Evolutionary conservation across 1,140 invertebrate genomes (phyloP), one percentile per base, ranked within the genome.

Genomic region (Hermetia illucens): DNA sequence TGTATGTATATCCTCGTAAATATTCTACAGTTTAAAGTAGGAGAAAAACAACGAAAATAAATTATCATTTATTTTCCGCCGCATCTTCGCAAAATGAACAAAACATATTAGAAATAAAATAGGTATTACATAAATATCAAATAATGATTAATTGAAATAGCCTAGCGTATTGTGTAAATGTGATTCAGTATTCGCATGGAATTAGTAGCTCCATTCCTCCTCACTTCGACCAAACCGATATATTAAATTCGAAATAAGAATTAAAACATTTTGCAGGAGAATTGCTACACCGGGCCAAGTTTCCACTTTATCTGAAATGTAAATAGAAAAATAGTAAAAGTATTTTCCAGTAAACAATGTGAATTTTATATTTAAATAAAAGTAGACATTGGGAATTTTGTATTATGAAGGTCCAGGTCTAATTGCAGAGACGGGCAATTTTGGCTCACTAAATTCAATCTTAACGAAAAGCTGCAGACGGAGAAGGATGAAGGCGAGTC

Each of bases 161-260:
- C 45, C 40, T 44, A 44, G 31, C 35, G 40, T 36, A 27, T 34
- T 43, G 25, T 24, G 19, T 6, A 19, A 34, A 35, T 20, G 24
- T 16, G 10, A 3, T 20, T 16, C n/a, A 24, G 12, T 44, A 21
- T n/a, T 33, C 15, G 30, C 25, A 47, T 58, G n/a, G n/a, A n/a
- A n/a, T n/a, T 47, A 58, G 36, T 70, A 74, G 39, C 65, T 67
- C 80, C 81, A 88, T 5, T 77, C 63, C 55, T 95, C 90, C 68
- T 96, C 92, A 30, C 82, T 77, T 52, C 92, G 71, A 9, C 91
- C 92, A 65, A 96, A 96, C 65, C 95, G 96, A 64, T 85, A 96
- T 18, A 89, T 74, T 21, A 96, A 61, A 1, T 87, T 91, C 21
- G 82, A 80, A 38, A 87, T 67, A 53, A 98, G 94, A 48, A 98